Base-by-base conservation (phyloP, 1,140 invertebrate species). In the Drosophila murphyi region DNA sequence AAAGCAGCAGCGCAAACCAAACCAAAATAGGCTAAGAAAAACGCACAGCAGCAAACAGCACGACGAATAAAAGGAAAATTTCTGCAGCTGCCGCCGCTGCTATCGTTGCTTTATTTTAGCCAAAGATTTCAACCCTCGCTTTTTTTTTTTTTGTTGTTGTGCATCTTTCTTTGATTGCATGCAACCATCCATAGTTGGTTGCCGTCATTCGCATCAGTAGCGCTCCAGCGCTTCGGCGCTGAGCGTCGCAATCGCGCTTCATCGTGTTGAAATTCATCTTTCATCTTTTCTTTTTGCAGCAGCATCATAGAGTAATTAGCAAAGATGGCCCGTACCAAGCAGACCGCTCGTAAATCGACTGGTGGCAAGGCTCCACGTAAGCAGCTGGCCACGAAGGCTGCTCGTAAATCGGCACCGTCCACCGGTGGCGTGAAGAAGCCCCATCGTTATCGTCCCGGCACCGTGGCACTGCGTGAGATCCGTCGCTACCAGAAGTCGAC, bases 291-390 rank as follows among this genome's bases (percentile, higher is more conserved):
- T 71, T 71, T 35, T 20, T 20, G 20, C 20, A 20, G 20, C 72
- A 75, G 72, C n/a, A 48, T 37, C 20, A 20, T 20, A 1, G 1
- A 20, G 20, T 71, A 48, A 39, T 37, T 34, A 81, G 12, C 6
- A 54, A 93, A 65, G 60, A 94, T 95, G 94, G 94, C 96, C 60
- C 96, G 96, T 95, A 97, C 97, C 5, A 97, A 97, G 94, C 97
- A 97, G 92, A 97, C 96, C 34, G 96, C 96, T 59, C 95, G 97
- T 94, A 97, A 97, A 93, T 96, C 96, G 2, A 97, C 96, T 63
- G 96, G 96, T 94, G 96, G 96, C 72, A 97, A 97, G 93, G 97
- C 97, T 78, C 97, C 97, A 32, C 94, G 97, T 50, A 98, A 98
- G 93, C 97, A 98, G 86, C 93, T 98, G 89, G 96, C 96, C 5